Conservation (phyloP, 1,140 invertebrate genomes). For the Brachionus rubens region DNA sequence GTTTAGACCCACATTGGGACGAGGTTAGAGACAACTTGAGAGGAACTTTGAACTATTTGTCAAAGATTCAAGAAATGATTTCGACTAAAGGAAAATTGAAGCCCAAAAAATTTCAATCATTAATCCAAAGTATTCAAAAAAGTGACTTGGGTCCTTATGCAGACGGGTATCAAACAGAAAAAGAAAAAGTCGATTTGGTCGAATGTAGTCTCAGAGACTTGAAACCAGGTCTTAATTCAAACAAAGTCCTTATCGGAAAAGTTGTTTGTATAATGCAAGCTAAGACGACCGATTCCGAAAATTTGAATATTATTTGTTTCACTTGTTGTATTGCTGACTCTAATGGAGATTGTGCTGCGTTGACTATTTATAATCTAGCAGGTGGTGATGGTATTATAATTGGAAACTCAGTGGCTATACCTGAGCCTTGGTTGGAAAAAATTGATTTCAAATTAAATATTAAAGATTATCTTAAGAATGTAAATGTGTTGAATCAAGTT, state of each 20-base stretch:
- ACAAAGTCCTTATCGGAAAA: conserved; percentile 72
- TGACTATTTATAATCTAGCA: conserved; percentile 78
- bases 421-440: conserved; percentile 71
- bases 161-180: conserved; percentile 64
- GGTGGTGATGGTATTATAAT: conserved; percentile 76
- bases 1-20: conserved; percentile 73
- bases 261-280: conserved; percentile 75
- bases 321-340: conserved; percentile 76
- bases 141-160: conserved; percentile 65
- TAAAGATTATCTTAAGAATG: conserved; percentile 68
- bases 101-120: conserved; percentile 58
- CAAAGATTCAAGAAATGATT: conserved; percentile 67
- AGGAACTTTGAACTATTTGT: conserved; percentile 69
- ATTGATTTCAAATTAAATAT: conserved; percentile 69
- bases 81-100: conserved; percentile 71
- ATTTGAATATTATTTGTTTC: conserved; percentile 66
- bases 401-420: conserved; percentile 76
- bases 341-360: conserved; percentile 69
- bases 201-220: conserved; percentile 63
- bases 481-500: conserved; percentile 69
- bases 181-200: conserved; percentile 63
- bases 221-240: conserved; percentile 65
- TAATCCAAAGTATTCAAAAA: conserved; percentile 50
- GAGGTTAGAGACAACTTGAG: conserved; percentile 66
- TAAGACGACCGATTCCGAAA: conserved; percentile 68